These are phyloP conservation scores for Pogonognathellus flavescens DNA, from an alignment of 1,140 invertebrate species.

Conservation along the genomic window DNA sequence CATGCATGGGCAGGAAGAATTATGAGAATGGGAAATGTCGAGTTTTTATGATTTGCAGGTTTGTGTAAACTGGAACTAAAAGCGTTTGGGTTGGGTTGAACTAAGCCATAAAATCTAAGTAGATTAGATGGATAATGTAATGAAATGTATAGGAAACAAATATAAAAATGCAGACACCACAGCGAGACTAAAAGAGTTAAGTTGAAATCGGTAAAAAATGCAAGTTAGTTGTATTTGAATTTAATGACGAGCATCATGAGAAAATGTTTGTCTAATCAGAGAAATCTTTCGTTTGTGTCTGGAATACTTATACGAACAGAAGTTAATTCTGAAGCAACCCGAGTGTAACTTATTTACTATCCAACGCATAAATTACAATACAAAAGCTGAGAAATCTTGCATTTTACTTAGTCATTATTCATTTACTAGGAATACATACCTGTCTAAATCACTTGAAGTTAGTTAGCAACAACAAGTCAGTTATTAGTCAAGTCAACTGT, in stretches of 20 bases:
- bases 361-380: conserved; percentile 1
- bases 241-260: not conserved
- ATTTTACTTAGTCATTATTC: conserved; percentile 13
- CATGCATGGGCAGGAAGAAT: no score
- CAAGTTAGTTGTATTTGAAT: conserved; percentile 25
- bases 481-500: not conserved
- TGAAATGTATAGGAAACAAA: not conserved
- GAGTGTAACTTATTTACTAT: not conserved
- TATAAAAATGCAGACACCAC: not conserved
- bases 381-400: not conserved
- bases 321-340: not conserved
- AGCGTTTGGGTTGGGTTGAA: no score
- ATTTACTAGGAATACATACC: not conserved
- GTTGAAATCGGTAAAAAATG: conserved; percentile 2
- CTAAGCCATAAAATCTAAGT: no score
- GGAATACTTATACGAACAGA: conserved; percentile 15
- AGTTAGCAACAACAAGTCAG: conserved; percentile 24
- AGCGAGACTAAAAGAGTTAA: not conserved
- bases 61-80: no score
- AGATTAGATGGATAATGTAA: no score
- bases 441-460: conserved; percentile 12
- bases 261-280: not conserved
- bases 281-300: conserved; percentile 50
- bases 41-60: no score
- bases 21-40: no score